These are phyloP conservation scores for Harlomillsia oculata DNA, from an alignment of 1,140 invertebrate genomes.

Conservation along the genomic window DNA sequence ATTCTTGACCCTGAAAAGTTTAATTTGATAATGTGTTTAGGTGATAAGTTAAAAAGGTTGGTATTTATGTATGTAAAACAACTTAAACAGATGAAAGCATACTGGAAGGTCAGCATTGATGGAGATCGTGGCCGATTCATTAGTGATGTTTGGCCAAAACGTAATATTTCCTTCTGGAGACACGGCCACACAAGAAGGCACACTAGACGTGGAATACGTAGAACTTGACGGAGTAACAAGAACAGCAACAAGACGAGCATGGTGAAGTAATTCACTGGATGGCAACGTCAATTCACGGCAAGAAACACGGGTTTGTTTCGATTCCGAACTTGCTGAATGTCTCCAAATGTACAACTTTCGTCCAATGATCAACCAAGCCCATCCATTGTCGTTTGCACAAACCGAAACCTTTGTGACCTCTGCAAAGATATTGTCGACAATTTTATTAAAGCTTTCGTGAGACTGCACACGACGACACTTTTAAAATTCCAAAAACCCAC, in stretches of 20 bases:
- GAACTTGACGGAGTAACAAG: constrained; percentile 54
- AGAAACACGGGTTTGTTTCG: constrained; percentile 30
- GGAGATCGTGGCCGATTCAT: constrained; percentile 76
- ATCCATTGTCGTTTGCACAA: too few relatives aligned
- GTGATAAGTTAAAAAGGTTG: background rate
- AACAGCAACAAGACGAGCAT: constrained; percentile 75
- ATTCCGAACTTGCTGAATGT: constrained; percentile 46
- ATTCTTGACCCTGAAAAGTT: constrained; percentile 53
- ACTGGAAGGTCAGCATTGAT: constrained; percentile 67
- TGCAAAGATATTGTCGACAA: too few relatives aligned
- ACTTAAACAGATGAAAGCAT: too few relatives aligned
- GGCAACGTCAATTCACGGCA: constrained; percentile 77
- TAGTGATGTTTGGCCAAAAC: constrained; percentile 82
- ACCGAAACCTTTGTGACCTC: too few relatives aligned
- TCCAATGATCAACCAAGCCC: constrained; percentile 80
- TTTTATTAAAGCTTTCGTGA: too few relatives aligned
- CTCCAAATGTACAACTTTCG: constrained; percentile 79
- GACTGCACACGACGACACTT: too few relatives aligned
- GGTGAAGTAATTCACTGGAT: constrained; percentile 81
- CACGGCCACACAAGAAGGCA: constrained; percentile 79
- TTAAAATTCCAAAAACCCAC: too few relatives aligned
- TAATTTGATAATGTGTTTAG: too few relatives aligned
- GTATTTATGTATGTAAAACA: background rate
- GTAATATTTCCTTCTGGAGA: constrained; percentile 84
- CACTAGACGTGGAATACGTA: constrained; percentile 40